A percentile compares a stretch with the other conserved stretches of the same genome.
Evolutionary conservation across 2,113 vertebrate species (phyloP).

Genomic region (Mionectes macconnelli): DNA sequence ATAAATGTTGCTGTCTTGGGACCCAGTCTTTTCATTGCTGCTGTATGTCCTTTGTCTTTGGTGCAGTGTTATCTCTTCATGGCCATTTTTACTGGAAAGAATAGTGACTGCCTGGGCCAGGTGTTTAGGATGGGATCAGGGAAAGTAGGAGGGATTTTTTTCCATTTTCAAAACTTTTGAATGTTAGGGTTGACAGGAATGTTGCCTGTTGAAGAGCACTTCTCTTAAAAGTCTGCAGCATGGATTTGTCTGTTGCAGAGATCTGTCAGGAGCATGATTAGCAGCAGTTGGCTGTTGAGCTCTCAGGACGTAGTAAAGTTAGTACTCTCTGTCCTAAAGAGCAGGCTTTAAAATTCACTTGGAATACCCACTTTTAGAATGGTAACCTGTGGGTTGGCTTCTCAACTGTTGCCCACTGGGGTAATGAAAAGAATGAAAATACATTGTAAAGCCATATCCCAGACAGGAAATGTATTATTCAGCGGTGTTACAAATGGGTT

Average conservation of each 20-base stretch:
- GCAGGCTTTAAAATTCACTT: neutral
- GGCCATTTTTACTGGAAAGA: neutral
- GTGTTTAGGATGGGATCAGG: neutral
- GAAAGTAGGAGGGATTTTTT: neutral
- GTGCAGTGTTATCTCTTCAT: neutral
- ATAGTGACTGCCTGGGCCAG: neutral
- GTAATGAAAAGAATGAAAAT: neutral
- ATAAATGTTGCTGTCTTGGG: neutral
- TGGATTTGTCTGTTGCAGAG: neutral
- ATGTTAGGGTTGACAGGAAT: neutral
- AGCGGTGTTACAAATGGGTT: neutral
- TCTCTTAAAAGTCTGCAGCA: neutral
- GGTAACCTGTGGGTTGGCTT: neutral
- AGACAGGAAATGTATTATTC: neutral
- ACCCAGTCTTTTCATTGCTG: neutral
- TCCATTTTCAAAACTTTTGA: neutral
- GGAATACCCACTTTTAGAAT: neutral
- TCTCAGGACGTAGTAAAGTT: neutral
- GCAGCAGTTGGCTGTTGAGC: neutral
- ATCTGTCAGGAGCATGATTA: neutral
- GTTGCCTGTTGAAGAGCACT: neutral
- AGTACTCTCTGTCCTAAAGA: neutral
- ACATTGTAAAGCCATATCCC: neutral
- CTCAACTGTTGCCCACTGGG: neutral
- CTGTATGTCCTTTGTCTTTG: neutral